phyloP scores from a whole-genome alignment of 2,113 vertebrate species.

The Haemorhous mexicanus region DNA sequence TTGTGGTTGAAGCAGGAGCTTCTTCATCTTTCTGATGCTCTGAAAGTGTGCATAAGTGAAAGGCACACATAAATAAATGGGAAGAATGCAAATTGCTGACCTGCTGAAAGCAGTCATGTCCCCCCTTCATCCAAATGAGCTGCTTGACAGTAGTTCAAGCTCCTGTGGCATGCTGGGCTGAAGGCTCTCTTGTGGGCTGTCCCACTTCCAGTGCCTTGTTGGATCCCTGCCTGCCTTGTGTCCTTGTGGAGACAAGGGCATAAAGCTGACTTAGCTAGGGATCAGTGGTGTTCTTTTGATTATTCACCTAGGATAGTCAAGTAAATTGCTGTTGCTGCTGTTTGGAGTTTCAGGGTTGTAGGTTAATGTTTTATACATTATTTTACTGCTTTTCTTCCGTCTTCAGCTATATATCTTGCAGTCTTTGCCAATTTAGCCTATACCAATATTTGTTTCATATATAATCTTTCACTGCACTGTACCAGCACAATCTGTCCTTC shows the following conservation, averaged over 20 bases:
- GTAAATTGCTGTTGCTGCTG: conserved; percentile 22
- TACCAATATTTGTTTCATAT: neutral
- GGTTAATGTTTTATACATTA: conserved; percentile 28
- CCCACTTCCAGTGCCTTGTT: neutral
- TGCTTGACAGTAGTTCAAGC: neutral
- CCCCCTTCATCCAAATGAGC: neutral
- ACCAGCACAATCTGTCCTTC: neutral
- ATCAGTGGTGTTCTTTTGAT: neutral
- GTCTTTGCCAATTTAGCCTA: neutral
- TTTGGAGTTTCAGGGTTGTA: neutral
- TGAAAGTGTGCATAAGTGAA: neutral
- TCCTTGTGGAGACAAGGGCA: neutral
- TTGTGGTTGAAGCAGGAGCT: neutral
- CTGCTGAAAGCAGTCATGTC: neutral
- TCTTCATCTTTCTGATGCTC: neutral
- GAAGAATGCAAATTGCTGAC: neutral
- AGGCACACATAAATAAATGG: neutral
- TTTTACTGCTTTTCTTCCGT: neutral
- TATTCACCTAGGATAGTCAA: neutral
- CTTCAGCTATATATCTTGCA: neutral
- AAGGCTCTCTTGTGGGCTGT: neutral
- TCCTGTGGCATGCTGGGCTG: neutral
- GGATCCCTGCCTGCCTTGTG: neutral
- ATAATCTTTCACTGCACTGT: neutral
- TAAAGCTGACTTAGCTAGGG: neutral